Base-by-base conservation (phyloP, 2,113 vertebrate species). In the Myxocyprinus asiaticus region DNA sequence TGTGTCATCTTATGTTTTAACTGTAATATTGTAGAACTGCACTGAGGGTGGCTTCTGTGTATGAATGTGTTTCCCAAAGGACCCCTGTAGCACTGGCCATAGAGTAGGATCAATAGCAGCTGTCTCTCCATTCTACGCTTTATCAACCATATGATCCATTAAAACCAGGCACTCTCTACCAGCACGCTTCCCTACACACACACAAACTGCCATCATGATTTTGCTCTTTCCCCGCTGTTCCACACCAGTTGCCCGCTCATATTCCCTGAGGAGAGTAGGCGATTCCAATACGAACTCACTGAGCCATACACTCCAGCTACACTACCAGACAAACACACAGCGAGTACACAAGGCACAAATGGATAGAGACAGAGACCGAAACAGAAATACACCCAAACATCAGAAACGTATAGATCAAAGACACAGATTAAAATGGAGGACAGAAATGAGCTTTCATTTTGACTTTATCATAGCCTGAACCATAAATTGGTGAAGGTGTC, bases 71-170 rank as follows among this genome's bases (percentile, higher is more conserved):
- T 33, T 53, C 81, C 77, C 78, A 11, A 67, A 78, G 79, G 69
- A 81, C 75, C 11, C 10, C 75, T 33, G 22, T 33, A 62, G 78
- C 69, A 78, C 79, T 77, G 83, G 82, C 77, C 85, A 66, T 76
- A 80, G 85, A 81, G 78, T 48, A 67, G 82, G 84, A 90, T 92
- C 89, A 66, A 92, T 92, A 82, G 82, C 53, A 71, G 50, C 84
- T 80, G 80, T 79, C 80, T 71, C 76, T 87, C 85, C 56, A 83
- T 87, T 85, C 84, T 87, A 89, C 4, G 90, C 91, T 93, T 91
- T 92, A 86, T 87, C 88, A 84, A 90, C 92, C 92, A 82, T 90
- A 88, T 91, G 88, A 94, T 91, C 88, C 82, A 86, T 77, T 90
- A 82, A 86, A 73, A 88, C 82, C 82, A 65, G 65, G 69, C 69